Evolutionary conservation across 2,797 vertebrate genomes (phyloP).

Genomic region (Lagocephalus sceleratus): DNA sequence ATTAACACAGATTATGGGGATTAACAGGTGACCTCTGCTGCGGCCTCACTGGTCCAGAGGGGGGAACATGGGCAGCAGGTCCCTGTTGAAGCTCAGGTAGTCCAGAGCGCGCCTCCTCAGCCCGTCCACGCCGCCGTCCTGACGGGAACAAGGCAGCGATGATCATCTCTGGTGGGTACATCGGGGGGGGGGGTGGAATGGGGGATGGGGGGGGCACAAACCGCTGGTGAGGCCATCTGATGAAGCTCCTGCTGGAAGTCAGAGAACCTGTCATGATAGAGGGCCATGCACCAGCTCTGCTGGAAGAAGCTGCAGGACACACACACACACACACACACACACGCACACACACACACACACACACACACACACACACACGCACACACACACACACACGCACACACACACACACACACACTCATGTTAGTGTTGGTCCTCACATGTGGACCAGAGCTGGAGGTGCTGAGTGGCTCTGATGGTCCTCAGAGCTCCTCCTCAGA

Average conservation of each 20-base stretch:
- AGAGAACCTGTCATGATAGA: conserved; percentile 90
- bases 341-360: conserved; percentile 11
- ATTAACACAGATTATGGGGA: background rate
- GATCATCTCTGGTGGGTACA: no score
- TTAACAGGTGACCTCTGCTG: background rate
- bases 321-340: conserved; percentile 14
- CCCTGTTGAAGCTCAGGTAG: conserved; percentile 81
- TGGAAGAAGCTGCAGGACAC: conserved; percentile 84
- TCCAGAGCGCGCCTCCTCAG: conserved; percentile 73
- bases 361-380: conserved; percentile 2
- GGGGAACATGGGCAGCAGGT: conserved; percentile 87
- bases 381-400: background rate
- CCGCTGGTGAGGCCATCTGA: conserved; percentile 70
- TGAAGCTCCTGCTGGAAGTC: conserved; percentile 88
- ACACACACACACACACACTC: no score
- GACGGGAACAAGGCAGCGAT: no score
- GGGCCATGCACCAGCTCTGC: conserved; percentile 84
- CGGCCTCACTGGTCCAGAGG: conserved; percentile 66
- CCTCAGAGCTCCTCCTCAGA: no score
- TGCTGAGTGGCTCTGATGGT: no score
- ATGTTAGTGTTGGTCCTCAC: no score
- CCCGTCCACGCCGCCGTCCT: conserved; percentile 39
- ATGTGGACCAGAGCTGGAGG: no score
- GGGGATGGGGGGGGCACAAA: conserved; percentile 19
- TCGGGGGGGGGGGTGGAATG: conserved; percentile 29